These are phyloP conservation scores for Tympanoctomys barrerae DNA, from an alignment of 2,797 vertebrate genomes.

Conservation along the genomic window DNA sequence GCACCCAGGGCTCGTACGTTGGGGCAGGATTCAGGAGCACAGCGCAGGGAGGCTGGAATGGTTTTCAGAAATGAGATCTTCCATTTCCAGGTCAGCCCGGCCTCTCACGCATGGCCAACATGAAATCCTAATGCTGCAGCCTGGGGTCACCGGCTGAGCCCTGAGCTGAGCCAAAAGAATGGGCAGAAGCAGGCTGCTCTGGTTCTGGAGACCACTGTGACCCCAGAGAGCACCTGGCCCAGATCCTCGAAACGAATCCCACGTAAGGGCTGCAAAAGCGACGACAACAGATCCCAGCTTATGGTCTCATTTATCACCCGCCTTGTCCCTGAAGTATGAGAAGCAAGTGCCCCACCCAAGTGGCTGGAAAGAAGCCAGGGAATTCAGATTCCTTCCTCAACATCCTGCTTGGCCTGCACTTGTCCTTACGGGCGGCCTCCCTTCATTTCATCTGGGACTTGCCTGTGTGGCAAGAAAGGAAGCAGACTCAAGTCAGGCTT, in stretches of 20 bases:
- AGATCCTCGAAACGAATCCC: not conserved
- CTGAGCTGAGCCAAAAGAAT: not conserved
- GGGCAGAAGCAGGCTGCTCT: rapidly evolving
- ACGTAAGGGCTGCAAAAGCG: not conserved
- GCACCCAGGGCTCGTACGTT: rapidly evolving
- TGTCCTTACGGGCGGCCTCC: rapidly evolving
- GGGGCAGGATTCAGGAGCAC: rapidly evolving
- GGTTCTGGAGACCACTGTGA: rapidly evolving
- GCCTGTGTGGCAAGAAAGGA: not conserved
- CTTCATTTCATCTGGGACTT: not conserved
- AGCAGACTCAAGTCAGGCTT: not conserved
- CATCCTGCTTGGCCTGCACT: rapidly evolving
- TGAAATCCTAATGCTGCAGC: not conserved
- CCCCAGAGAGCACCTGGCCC: not conserved
- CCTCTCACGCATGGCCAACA: not conserved
- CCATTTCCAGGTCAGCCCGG: not conserved
- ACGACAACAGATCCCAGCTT: not conserved
- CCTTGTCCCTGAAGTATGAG: constrained; percentile 40
- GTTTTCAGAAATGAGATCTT: rapidly evolving
- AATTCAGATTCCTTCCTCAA: not conserved
- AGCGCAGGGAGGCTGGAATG: rapidly evolving
- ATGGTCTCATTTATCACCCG: constrained; percentile 54
- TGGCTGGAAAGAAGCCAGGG: constrained; percentile 51
- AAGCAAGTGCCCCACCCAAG: not conserved
- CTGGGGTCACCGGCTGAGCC: not conserved